phyloP scores from a whole-genome alignment of 1,140 invertebrate genomes.

The Andricus grossulariae region DNA sequence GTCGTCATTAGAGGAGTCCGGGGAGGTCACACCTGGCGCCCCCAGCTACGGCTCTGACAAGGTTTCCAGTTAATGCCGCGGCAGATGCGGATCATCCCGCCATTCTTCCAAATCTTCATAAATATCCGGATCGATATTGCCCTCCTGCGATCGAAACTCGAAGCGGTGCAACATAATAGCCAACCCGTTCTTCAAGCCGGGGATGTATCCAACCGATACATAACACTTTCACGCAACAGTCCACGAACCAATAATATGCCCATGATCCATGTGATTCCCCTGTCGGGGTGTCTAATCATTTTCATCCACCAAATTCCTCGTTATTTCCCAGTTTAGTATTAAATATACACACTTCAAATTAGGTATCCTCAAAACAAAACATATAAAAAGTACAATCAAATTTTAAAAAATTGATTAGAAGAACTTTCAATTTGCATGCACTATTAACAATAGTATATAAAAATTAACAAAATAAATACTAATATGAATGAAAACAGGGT shows the following conservation, averaged over 20 bases:
- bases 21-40: conserved; percentile 72
- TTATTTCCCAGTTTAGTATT: no score
- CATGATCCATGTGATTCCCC: not conserved
- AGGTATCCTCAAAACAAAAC: no score
- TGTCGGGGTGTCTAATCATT: not conserved
- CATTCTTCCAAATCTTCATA: conserved; percentile 70
- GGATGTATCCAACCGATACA: conserved; percentile 5
- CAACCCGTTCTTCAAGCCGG: conserved; percentile 16
- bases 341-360: no score
- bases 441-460: no score
- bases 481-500: no score
- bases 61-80: conserved; percentile 56
- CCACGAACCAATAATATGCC: not conserved
- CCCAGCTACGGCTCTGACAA: conserved; percentile 55
- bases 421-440: no score
- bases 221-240: not conserved
- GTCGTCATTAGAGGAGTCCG: conserved; percentile 65
- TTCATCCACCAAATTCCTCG: no score
- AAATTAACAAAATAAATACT: no score
- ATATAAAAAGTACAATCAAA: no score
- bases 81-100: conserved; percentile 70
- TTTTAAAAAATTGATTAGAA: no score
- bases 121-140: conserved; percentile 64
- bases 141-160: conserved; percentile 44
- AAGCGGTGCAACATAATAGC: conserved; percentile 43